A percentile compares a stretch with the other conserved stretches of the same genome.
phyloP scores from a whole-genome alignment of 2,113 vertebrate genomes.

The Microtus richardsoni region DNA sequence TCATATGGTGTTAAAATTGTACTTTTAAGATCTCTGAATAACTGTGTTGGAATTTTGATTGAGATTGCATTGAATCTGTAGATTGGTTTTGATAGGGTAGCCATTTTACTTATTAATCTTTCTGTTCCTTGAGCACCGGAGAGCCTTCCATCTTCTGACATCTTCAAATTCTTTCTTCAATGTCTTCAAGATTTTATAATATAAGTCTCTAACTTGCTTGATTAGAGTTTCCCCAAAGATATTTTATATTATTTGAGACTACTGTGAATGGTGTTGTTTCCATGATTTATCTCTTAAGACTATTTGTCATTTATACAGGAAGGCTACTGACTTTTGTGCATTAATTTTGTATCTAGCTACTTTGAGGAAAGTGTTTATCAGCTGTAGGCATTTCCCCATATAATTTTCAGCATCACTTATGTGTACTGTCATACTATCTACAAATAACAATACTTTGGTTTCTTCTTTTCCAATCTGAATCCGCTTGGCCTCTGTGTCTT shows the following conservation, averaged over 20 bases:
- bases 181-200: background rate
- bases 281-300: too few species aligned
- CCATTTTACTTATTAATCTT: background rate
- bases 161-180: background rate
- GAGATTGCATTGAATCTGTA: background rate
- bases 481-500: background rate
- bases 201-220: too few species aligned
- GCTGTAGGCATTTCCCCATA: too few species aligned
- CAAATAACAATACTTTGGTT: background rate
- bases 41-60: background rate
- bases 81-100: background rate
- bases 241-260: too few species aligned
- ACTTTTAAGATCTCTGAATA: background rate
- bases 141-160: background rate
- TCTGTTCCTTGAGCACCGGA: background rate
- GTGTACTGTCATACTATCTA: background rate
- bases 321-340: too few species aligned
- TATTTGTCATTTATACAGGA: too few species aligned
- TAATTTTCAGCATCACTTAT: background rate
- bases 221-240: too few species aligned
- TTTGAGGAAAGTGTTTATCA: background rate
- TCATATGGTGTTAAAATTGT: background rate
- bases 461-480: background rate
- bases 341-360: too few species aligned
- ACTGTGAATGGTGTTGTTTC: too few species aligned